Conservation (phyloP, 2,888 invertebrate species). For the Anticlea derivata region DNA sequence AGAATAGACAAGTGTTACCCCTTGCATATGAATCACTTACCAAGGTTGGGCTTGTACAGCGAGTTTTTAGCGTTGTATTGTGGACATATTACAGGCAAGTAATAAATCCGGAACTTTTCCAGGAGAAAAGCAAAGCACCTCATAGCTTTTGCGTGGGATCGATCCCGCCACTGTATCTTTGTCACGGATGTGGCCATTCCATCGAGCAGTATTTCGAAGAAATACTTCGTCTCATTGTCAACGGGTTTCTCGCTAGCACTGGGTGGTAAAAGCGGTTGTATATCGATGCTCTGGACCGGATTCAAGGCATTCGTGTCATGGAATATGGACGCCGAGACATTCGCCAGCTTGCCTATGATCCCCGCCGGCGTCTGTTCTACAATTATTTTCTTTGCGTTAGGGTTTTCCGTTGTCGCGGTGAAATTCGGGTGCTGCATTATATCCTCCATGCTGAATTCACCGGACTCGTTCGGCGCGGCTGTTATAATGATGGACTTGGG, state of each 20-base stretch:
- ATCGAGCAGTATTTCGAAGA: constrained; percentile 94
- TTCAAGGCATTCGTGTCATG: constrained; percentile 88
- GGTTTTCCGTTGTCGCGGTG: constrained; percentile 48
- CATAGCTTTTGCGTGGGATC: constrained; percentile 89
- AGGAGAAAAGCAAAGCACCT: constrained; percentile 95
- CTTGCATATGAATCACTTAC: constrained; percentile 63
- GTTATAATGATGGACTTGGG: constrained; percentile 67
- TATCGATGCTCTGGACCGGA: constrained; percentile 91
- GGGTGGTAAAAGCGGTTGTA: constrained; percentile 91
- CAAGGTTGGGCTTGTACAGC: constrained; percentile 91
- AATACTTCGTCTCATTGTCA: constrained; percentile 93
- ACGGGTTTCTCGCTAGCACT: constrained; percentile 93
- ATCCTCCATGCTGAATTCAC: constrained; percentile 83
- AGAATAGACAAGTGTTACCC: no score
- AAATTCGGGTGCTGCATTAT: constrained; percentile 86
- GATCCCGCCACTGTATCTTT: constrained; percentile 95
- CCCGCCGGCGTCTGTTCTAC: constrained; percentile 78
- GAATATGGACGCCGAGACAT: constrained; percentile 85
- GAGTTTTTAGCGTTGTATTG: constrained; percentile 91
- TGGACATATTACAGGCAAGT: constrained; percentile 95
- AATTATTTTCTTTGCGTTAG: constrained; percentile 77
- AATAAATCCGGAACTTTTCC: constrained; percentile 95
- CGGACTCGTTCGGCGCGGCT: constrained; percentile 63
- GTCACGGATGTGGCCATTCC: constrained; percentile 96
- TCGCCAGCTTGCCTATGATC: constrained; percentile 83